Base-by-base conservation (phyloP, 2,113 vertebrate genomes). In the Myodes glareolus region DNA sequence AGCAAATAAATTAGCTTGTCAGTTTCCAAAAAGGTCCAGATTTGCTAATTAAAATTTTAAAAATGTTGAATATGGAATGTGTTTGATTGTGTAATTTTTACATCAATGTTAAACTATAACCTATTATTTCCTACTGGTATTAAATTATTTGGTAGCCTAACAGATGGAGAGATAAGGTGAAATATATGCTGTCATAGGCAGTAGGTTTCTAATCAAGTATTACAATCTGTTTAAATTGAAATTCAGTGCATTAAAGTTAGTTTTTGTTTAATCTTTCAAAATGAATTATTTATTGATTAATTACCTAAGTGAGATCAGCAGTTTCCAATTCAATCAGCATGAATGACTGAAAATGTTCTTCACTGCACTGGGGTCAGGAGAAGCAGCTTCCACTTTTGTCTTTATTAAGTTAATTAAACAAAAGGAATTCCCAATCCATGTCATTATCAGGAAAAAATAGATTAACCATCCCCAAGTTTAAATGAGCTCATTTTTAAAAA, bases 221-320 rank as follows among this genome's bases (percentile, higher is more conserved):
- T 67, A 39, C 2, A 52, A 8, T 61, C 55, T 68, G 27, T 58
- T 88, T 70, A 95, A 92, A 89, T 3, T n/a, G 27, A 68, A 73
- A 92, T 6, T 5, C 3, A 52, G 29, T 82, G 33, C 21, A 47
- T 58, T 78, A 70, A 90, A 86, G 73, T 94, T 78, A 81, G 8
- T 55, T 27, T 65, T 65, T 42, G n/a, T 85, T 84, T 29, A 27
- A 86, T 36, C 45, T 86, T 96, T 94, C 67, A 94, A 92, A 94
- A 82, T 42, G 17, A 92, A 76, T 75, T 90, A 87, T 72, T 63
- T 82, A 36, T 50, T 82, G 47, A 90, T 87, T 90, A 95, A 76
- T 70, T 92, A 87, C 25, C 9, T 29, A 75, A 81, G 16, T 45
- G 13, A 14, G 58, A 75, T 58, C 55, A 68, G 52, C 31, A 92